Conservation (phyloP, 1,140 invertebrate genomes). For the Papilio aristodemus region DNA sequence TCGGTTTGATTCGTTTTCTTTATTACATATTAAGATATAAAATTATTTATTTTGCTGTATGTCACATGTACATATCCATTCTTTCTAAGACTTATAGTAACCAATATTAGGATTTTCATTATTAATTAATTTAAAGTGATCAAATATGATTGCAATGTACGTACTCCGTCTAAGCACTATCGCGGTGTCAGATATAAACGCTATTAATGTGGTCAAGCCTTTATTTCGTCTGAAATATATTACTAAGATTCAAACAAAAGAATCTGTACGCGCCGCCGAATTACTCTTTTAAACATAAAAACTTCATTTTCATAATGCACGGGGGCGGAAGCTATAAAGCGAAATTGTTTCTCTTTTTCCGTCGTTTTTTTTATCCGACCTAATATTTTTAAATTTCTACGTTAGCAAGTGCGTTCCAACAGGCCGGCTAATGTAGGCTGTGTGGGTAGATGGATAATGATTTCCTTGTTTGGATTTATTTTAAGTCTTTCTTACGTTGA, state of each 20-base stretch:
- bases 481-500: not conserved
- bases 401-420: not conserved
- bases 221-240: constrained; percentile 32
- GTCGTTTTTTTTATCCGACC: constrained; percentile 41
- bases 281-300: constrained; percentile 52
- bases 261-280: constrained; percentile 38
- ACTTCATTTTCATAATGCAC: constrained; percentile 73
- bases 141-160: too few relatives aligned
- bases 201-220: not conserved
- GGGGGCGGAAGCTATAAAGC: constrained; percentile 66
- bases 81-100: too few relatives aligned
- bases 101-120: too few relatives aligned
- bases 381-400: constrained; percentile 49
- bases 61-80: too few relatives aligned
- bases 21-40: too few relatives aligned
- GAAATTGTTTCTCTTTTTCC: constrained; percentile 61
- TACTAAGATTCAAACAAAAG: constrained; percentile 14
- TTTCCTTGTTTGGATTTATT: constrained; percentile 34
- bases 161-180: not conserved
- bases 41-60: too few relatives aligned
- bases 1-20: too few relatives aligned
- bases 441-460: constrained; percentile 39
- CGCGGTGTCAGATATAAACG: not conserved
- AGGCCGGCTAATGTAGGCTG: constrained; percentile 33
- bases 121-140: too few relatives aligned